A percentile compares a stretch with the other conserved stretches of the same genome.
These are phyloP conservation scores for Scomberomorus guttatus DNA, from an alignment of 2,797 vertebrate species.

Conservation along the genomic window DNA sequence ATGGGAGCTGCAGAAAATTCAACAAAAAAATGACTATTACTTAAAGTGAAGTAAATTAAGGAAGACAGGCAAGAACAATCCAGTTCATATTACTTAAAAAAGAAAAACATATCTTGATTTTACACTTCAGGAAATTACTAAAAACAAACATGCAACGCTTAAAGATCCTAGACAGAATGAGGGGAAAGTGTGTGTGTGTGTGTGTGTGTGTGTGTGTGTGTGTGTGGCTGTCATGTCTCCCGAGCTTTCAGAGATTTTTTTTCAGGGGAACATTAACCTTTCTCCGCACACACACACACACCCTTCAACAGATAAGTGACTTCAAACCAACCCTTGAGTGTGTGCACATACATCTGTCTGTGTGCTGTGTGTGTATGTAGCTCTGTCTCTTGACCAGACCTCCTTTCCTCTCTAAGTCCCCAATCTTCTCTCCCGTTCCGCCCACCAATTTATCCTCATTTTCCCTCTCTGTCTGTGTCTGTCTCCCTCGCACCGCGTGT, in stretches of 20 bases:
- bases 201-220: background rate
- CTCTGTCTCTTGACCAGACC: conserved; percentile 48
- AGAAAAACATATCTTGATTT: background rate
- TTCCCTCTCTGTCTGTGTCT: conserved; percentile 50
- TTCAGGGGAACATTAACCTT: conserved; percentile 64
- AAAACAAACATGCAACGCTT: background rate
- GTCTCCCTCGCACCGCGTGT: conserved; percentile 44
- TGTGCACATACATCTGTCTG: conserved; percentile 12
- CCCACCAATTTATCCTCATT: conserved; percentile 75
- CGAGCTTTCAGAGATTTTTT: conserved; percentile 43
- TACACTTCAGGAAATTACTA: background rate
- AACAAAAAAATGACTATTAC: background rate
- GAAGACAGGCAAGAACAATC: background rate
- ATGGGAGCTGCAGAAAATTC: background rate
- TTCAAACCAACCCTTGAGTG: conserved; percentile 35
- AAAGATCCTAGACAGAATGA: too few relatives aligned
- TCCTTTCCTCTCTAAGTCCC: conserved; percentile 41
- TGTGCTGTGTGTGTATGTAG: conserved; percentile 18
- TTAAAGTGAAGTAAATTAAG: background rate
- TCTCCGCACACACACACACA: conserved; percentile 33
- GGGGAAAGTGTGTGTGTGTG: background rate
- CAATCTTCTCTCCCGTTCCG: conserved; percentile 53
- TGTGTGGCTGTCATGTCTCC: conserved; percentile 35
- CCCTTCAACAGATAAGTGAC: conserved; percentile 65
- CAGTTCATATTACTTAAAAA: background rate